Evolutionary conservation across 30 jellyfish, hydroid and myxozoan species (phyloP).

Genomic region (Aurelia sp.): DNA sequence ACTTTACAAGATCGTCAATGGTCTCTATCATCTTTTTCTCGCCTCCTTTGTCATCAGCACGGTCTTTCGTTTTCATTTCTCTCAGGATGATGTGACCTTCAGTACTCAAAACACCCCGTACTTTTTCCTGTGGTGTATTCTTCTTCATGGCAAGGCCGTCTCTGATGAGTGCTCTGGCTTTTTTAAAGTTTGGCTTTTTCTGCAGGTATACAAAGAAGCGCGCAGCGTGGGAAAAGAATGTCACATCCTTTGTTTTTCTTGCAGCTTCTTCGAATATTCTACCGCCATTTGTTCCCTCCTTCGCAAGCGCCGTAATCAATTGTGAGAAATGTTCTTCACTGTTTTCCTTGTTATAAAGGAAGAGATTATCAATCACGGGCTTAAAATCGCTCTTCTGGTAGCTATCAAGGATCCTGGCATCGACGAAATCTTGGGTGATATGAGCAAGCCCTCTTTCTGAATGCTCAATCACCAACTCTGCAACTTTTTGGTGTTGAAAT

Average conservation of each 20-base stretch:
- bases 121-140: conserved; percentile 4
- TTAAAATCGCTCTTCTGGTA: conserved; percentile 28
- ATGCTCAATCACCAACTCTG: conserved; percentile 27
- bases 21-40: neutral
- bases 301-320: neutral
- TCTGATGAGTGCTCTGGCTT: conserved; percentile 14
- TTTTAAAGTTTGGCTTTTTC: conserved; percentile 3
- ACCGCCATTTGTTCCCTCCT: conserved; percentile 2
- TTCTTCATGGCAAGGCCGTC: conserved; percentile 27
- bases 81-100: conserved; percentile 27
- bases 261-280: conserved; percentile 61
- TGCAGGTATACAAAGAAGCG: conserved; percentile 6
- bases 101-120: conserved; percentile 22
- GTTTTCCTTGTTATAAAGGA: conserved; percentile 24
- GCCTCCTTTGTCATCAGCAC: neutral
- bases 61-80: conserved; percentile 14
- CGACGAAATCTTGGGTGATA: conserved; percentile 29
- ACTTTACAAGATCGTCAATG: neutral
- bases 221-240: conserved; percentile 48
- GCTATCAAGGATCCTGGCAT: neutral
- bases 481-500: conserved; percentile 45
- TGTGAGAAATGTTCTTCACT: conserved; percentile 24
- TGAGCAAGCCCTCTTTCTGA: conserved; percentile 29
- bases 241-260: conserved; percentile 22
- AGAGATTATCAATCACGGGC: conserved; percentile 22